Evolutionary conservation across 92 coral and sea anemone genomes (phyloP), one percentile per base, ranked within the genome.

Genomic region (Ricordea florida): DNA sequence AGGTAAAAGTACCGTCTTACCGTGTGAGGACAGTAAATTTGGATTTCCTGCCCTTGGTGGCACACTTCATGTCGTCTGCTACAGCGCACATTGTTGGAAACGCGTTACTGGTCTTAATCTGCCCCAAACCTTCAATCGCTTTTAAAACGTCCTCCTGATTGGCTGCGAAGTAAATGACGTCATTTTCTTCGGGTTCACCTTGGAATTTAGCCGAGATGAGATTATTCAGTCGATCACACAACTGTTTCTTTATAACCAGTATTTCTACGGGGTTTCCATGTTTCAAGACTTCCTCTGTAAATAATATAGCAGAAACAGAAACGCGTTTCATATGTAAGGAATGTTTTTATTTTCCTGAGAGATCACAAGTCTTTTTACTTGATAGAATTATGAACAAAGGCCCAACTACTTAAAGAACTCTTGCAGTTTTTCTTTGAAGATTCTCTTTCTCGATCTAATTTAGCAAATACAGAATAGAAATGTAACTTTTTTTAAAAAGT

Each of bases 221-320:
- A 44, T 88, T 93, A 58, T 92, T 90, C 22, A 94, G 74, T 62
- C 98, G 85, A 60, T 94, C 97, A 25, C 96, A 94, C 0, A 94
- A 90, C 87, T 92, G 89, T 49, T 92, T 92, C 70, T 92, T 92
- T 46, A 94, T 92, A 25, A 94, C 98, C 18, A 94, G 86, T 31
- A 94, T 88, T 83, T 94, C 98, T 33, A 93, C 97, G n/a, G 97
- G 83, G 64, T 94, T 94, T 0, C 98, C 98, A 52, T 94, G 97
- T 34, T 90, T 89, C 52, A 94, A 88, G 11, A 92, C 98, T 76
- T 94, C 96, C 60, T 94, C 98, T 94, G 76, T 40, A 63, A 35
- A 38, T 22, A 46, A 57, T 25, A n/a, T 5, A 30, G 21, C 2
- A 3, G 8, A 69, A 49, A 29, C 35, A 5, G 76, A 60, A 42